Evolutionary conservation across 92 coral and sea anemone species (phyloP).

Genomic region (Desmophyllum pertusum): DNA sequence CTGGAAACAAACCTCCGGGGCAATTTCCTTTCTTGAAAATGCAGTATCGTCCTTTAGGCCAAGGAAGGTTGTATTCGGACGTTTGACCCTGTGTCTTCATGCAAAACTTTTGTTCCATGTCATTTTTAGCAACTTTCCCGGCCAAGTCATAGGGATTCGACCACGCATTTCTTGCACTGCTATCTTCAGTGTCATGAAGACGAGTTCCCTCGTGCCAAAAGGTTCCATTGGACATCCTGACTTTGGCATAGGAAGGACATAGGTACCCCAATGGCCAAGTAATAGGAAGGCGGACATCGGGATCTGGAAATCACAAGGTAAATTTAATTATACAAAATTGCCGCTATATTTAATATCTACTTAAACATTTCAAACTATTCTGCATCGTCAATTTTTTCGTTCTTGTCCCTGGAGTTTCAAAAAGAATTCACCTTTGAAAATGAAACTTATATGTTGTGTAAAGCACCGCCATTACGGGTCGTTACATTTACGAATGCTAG

Average conservation of each 20-base stretch:
- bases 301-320: conserved; percentile 5
- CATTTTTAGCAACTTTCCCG: conserved; percentile 1
- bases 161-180: neutral
- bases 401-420: too few species aligned
- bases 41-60: conserved; percentile 58
- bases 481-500: too few species aligned
- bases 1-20: conserved; percentile 50
- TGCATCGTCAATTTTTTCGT: too few species aligned
- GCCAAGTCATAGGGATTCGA: conserved; percentile 39
- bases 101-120: conserved; percentile 56
- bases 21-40: conserved; percentile 57
- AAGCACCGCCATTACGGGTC: too few species aligned
- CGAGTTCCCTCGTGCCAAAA: conserved; percentile 58
- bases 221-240: conserved; percentile 49
- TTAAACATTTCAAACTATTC: too few species aligned
- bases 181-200: conserved; percentile 55
- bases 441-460: too few species aligned
- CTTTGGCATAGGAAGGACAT: conserved; percentile 59
- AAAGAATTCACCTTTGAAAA: too few species aligned
- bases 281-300: conserved; percentile 15
- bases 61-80: conserved; percentile 20
- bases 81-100: conserved; percentile 45
- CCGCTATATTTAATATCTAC: too few species aligned
- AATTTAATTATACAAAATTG: too few species aligned
- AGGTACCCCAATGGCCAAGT: conserved; percentile 67